These are phyloP conservation scores for Callipepla californica DNA, from an alignment of 2,113 vertebrate genomes.

Conservation along the genomic window DNA sequence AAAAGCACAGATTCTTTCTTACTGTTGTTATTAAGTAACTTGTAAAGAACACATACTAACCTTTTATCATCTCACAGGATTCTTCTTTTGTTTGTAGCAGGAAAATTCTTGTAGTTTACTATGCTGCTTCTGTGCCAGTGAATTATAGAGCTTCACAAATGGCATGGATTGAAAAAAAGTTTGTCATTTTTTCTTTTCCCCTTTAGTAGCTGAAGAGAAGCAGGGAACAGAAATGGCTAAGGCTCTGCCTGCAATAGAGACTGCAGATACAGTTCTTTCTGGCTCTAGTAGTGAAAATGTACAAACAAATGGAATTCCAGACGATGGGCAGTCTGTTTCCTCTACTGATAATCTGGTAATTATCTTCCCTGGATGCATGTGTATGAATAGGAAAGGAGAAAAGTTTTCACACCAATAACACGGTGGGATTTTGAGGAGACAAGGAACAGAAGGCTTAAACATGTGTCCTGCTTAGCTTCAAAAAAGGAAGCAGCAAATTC, in stretches of 20 bases:
- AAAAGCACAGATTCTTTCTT: not conserved
- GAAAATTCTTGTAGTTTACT: not conserved
- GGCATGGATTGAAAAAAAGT: not conserved
- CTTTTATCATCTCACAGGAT: not conserved
- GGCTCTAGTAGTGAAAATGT: constrained; percentile 75
- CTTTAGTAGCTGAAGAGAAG: constrained; percentile 77
- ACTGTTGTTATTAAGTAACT: not conserved
- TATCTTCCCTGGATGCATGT: not conserved
- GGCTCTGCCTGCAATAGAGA: constrained; percentile 37
- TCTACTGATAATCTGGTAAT: constrained; percentile 93
- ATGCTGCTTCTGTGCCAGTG: not conserved
- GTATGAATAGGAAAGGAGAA: not conserved
- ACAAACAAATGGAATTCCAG: constrained; percentile 92
- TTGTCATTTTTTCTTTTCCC: constrained; percentile 1
- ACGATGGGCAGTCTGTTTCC: constrained; percentile 92
- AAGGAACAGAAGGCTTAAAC: not conserved
- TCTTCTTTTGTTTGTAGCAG: not conserved
- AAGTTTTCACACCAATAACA: not conserved
- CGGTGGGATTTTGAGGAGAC: not conserved
- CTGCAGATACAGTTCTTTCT: constrained; percentile 66
- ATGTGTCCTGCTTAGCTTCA: not conserved
- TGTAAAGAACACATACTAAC: not conserved
- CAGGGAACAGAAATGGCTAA: constrained; percentile 35
- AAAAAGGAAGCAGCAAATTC: not conserved
- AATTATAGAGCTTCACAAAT: not conserved